Evolutionary conservation across 2,888 invertebrate genomes (phyloP), one percentile per base, ranked within the genome.

Genomic region (Drosophila neutralis): DNA sequence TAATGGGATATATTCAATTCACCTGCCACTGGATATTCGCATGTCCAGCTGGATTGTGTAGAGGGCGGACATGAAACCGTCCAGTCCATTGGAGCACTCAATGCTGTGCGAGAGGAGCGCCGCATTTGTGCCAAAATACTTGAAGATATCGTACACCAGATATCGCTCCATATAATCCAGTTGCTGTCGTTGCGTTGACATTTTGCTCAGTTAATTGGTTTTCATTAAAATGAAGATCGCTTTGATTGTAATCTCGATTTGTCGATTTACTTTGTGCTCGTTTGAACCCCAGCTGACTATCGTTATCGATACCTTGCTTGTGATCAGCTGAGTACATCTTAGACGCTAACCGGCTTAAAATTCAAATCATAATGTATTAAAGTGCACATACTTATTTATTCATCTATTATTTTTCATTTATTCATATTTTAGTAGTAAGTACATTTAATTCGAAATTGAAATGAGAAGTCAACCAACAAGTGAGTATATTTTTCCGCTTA

Each of bases 31-130:
- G 3, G 48, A 48, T 0, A 83, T 73, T 49, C 75, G 66, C n/a
- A 91, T 74, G 7, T 74, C 81, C 45, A 91, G 57, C 10, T 82
- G 45, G 18, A 91, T 79, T 10, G 82, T 90, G 73, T 92, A 92
- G 6, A 92, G 66, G 1, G 87, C 84, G 0, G 93, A 93, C 93
- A 92, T 92, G 61, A 92, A 92, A 1, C 92, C 92, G 73, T 92
- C 92, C 15, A 92, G 67, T 0, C 92, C 91, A n/a, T 69, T 82
- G n/a, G 90, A 82, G 67, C 86, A 83, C 38, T 90, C 79, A 1
- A 89, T 69, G 15, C 82, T 68, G 59, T 80, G 85, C 1, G 76
- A 65, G 7, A 83, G 29, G 4, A 92, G 27, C 4, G 80, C 69
- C 8, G 70, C 74, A 49, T 90, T 82, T n/a, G 75, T 67, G 0